Percentiles rank a stretch among this genome's conserved stretches.
Evolutionary conservation across 2,797 vertebrate genomes (phyloP).

Genomic region (Morelia viridis): DNA sequence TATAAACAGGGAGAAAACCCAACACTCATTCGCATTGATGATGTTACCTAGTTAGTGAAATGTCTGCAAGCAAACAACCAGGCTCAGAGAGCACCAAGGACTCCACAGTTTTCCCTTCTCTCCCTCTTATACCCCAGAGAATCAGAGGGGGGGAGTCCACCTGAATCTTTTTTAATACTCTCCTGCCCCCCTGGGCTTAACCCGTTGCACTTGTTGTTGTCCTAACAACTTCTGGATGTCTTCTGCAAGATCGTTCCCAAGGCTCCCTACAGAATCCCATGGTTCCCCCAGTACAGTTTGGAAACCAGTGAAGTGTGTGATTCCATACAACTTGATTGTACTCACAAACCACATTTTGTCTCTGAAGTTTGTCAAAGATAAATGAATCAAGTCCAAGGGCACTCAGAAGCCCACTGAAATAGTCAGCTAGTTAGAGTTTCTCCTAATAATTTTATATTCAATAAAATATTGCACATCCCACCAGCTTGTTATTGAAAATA

Average conservation of each 20-base stretch:
- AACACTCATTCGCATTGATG: neutral
- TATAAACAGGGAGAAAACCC: neutral
- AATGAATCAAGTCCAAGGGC: slow-evolving; percentile 25
- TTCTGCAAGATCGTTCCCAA: neutral
- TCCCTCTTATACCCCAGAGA: neutral
- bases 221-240: neutral
- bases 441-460: slow-evolving; percentile 31
- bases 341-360: neutral
- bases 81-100: neutral
- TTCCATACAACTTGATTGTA: neutral
- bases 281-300: neutral
- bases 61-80: neutral
- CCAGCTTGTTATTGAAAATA: slow-evolving; percentile 48
- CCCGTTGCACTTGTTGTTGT: neutral
- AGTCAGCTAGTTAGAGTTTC: slow-evolving; percentile 14
- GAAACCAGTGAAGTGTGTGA: neutral
- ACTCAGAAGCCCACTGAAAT: slow-evolving; percentile 11
- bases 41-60: neutral
- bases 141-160: neutral
- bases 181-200: neutral
- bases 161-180: neutral
- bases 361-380: neutral
- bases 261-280: neutral
- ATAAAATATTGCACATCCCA: slow-evolving; percentile 35
- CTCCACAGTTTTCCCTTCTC: neutral